A percentile compares a stretch with the other conserved stretches of the same genome.
phyloP scores from a whole-genome alignment of 2,888 invertebrate species.

The Prenolepis imparis region DNA sequence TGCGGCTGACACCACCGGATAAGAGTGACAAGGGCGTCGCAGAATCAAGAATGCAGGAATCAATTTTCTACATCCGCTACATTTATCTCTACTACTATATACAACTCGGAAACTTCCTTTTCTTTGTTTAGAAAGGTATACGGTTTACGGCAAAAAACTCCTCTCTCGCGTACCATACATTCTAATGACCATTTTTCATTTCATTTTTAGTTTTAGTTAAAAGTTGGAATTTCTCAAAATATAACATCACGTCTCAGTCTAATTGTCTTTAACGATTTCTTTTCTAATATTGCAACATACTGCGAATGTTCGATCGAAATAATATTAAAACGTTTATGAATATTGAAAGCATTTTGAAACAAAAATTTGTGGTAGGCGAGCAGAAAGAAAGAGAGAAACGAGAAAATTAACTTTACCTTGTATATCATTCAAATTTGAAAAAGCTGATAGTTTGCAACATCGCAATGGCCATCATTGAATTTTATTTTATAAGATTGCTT shows the following conservation, averaged over 20 bases:
- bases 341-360: neutral
- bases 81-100: conserved; percentile 34
- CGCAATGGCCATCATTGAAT: conserved; percentile 10
- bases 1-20: conserved; percentile 53
- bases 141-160: neutral
- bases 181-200: neutral
- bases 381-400: neutral
- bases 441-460: conserved; percentile 26
- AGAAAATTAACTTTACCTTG: neutral
- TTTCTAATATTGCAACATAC: neutral
- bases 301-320: neutral
- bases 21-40: conserved; percentile 46
- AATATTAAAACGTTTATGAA: neutral
- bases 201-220: neutral
- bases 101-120: neutral
- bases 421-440: conserved; percentile 5
- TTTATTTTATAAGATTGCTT: conserved; percentile 21
- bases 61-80: conserved; percentile 40
- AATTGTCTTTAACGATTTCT: neutral
- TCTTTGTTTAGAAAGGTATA: conserved; percentile 1
- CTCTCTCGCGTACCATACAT: neutral
- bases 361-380: neutral
- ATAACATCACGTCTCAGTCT: neutral
- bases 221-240: neutral
- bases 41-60: conserved; percentile 51